Evolutionary conservation across 2,797 vertebrate genomes (phyloP).

Genomic region (Octomys mimax): DNA sequence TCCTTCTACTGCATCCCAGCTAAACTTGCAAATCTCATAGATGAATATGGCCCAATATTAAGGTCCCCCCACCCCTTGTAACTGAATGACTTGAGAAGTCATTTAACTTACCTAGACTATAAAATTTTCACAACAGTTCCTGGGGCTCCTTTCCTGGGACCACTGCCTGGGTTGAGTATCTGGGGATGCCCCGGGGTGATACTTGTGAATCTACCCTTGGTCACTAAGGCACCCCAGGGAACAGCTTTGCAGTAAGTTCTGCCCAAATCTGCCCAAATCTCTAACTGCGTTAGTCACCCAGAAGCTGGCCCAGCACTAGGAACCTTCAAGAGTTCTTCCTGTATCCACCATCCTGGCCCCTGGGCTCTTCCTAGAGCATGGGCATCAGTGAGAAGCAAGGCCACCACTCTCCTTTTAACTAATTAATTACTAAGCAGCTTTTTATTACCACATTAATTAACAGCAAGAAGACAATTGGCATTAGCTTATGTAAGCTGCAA

Average conservation of each 20-base stretch:
- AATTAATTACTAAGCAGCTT: slow-evolving; percentile 61
- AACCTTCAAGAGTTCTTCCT: neutral
- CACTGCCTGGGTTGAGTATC: neutral
- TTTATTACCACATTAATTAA: slow-evolving; percentile 74
- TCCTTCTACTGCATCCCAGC: neutral
- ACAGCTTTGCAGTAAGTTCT: neutral
- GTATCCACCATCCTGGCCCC: neutral
- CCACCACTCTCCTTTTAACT: slow-evolving; percentile 19
- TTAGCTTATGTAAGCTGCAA: slow-evolving; percentile 70
- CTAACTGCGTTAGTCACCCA: neutral
- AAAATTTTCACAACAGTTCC: neutral
- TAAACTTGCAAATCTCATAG: slow-evolving; percentile 19
- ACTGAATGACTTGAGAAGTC: slow-evolving; percentile 7
- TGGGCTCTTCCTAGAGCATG: neutral
- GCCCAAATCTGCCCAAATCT: neutral
- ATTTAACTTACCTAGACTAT: neutral
- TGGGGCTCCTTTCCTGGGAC: neutral
- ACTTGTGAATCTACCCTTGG: neutral
- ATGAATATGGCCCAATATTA: neutral
- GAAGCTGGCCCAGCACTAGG: neutral
- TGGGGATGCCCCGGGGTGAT: neutral
- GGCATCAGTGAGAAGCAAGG: neutral
- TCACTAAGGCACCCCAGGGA: neutral
- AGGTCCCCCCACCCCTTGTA: neutral
- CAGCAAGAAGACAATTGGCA: slow-evolving; percentile 72